Evolutionary conservation across 1,140 invertebrate genomes (phyloP), one percentile per base, ranked within the genome.

Genomic region (Drosophila ambigua): DNA sequence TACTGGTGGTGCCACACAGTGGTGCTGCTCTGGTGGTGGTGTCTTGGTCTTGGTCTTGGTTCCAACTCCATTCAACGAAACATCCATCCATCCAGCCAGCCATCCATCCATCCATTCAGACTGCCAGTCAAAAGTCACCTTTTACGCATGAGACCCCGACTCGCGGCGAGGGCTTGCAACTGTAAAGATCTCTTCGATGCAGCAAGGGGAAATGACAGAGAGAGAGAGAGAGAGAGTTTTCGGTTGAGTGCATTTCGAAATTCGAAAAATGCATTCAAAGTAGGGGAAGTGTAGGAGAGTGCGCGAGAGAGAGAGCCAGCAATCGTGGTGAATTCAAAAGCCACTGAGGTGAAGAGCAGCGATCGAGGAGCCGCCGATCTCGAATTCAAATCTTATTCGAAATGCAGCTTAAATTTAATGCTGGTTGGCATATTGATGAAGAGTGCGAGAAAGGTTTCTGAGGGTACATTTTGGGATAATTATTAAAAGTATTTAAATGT

Each of bases 261-360:
- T 82, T 87, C 83, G 82, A 88, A 87, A 75, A 66, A 9, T 62
- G 65, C 59, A 74, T 31, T 28, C 51, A 54, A 58, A 64, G 58
- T 46, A 71, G 72, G 72, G 62, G 63, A 68, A 49, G 16, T 16
- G 16, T 16, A 16, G 67, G 50, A 60, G 9, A 23, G 63, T 39
- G 5, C 35, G 48, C 9, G 9, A 39, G 26, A 13, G 51, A n/a
- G 43, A 39, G 41, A 65, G 20, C 23, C 9, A 44, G 26, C 45
- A 6, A 8, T 15, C 9, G 54, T 72, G 81, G 79, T 83, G 79
- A 79, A 51, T 82, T 64, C 52, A 9, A 15, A 48, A 65, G 60
- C 49, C n/a, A 11, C 11, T 55, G 75, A 78, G 79, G 79, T 82
- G 79, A 79, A 67, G 58, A 75, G 71, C 11, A 35, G 3, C 26